Percentiles rank a stretch among this genome's conserved stretches.
Conservation (phyloP, 2,888 invertebrate species). For the Ypsolopha scabrella region DNA sequence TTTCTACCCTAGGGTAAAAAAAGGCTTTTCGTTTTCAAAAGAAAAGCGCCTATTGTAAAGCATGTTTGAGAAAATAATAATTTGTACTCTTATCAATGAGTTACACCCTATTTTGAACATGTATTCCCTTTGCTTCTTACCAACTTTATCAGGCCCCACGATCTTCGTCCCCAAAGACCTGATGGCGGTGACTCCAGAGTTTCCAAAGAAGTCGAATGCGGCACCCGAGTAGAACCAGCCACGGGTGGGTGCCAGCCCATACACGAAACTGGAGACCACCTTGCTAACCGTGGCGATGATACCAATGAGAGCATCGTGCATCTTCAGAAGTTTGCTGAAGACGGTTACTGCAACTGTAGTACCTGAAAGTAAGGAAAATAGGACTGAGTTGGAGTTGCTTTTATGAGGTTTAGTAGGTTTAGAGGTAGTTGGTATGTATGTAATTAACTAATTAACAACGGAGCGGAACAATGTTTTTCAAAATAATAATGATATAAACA, state of each 20-base stretch:
- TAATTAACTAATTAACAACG: too few species aligned
- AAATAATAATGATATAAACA: too few species aligned
- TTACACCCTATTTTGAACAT: too few species aligned
- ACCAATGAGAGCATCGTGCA: slow-evolving; percentile 58
- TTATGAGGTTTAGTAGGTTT: too few species aligned
- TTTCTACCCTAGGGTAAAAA: too few species aligned
- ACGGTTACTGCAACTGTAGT: slow-evolving; percentile 52
- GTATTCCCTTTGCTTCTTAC: slow-evolving; percentile 20
- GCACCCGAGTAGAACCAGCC: slow-evolving; percentile 56
- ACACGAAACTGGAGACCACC: slow-evolving; percentile 44
- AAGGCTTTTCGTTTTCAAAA: too few species aligned
- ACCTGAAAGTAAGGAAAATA: slow-evolving; percentile 30
- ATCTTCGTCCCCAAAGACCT: slow-evolving; percentile 69
- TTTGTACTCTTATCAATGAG: too few species aligned
- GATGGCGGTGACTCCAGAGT: slow-evolving; percentile 63
- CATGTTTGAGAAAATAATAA: too few species aligned
- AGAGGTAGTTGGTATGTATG: too few species aligned
- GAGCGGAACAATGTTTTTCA: too few species aligned
- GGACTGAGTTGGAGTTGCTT: not conserved
- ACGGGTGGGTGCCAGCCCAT: slow-evolving; percentile 49
- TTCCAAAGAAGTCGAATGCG: slow-evolving; percentile 61
- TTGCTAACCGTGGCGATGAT: slow-evolving; percentile 58
- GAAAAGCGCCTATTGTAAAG: too few species aligned
- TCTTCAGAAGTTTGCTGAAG: slow-evolving; percentile 49
- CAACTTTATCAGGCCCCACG: slow-evolving; percentile 62